Base-by-base conservation (phyloP, 1,140 invertebrate genomes). In the Sminthurides bifidus region DNA sequence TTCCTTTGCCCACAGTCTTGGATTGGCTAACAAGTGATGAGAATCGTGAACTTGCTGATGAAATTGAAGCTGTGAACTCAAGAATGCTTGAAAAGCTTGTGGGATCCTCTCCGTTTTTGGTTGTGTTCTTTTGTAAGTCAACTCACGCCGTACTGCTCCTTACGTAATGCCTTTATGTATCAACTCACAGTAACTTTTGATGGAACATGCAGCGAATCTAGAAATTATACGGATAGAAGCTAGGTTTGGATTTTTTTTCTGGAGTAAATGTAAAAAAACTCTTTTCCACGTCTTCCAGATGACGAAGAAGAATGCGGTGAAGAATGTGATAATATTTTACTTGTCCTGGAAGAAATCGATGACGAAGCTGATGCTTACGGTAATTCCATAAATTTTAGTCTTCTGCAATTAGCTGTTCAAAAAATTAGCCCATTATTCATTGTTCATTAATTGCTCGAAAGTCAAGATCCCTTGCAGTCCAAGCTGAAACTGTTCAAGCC, bases 11-110 rank as follows among this genome's bases (percentile, higher is more conserved):
- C n/a, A n/a, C n/a, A 61, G 85, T 92, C 10, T 72, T 92, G 33
- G 89, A 94, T 72, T 94, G 90, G 90, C 71, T 94, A 0, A 85
- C 88, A 56, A 90, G 93, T 70, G 90, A 93, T 70, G 89, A 93
- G 58, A 93, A 92, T 71, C 77, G 91, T 15, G 90, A 93, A 75
- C 68, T 93, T 56, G 87, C 87, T 14, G 90, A 93, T 74, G 90
- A 93, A 75, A 95, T 94, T 65, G 52, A 57, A 74, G 83, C 84
- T 41, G 87, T 93, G 1, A 93, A 93, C 69, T 81, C 82, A 52
- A 78, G 86, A 66, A 93, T 94, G 90, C 72, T 93, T 52, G 84
- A 88, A 62, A 79, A 87, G 66, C 76, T 94, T 23, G 73, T 94
- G 59, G 83, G 85, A 24, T 85, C 91, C 68, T 92, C 88, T 12